Evolutionary conservation across 2,888 invertebrate genomes (phyloP).

Genomic region (Tigriopus californicus): DNA sequence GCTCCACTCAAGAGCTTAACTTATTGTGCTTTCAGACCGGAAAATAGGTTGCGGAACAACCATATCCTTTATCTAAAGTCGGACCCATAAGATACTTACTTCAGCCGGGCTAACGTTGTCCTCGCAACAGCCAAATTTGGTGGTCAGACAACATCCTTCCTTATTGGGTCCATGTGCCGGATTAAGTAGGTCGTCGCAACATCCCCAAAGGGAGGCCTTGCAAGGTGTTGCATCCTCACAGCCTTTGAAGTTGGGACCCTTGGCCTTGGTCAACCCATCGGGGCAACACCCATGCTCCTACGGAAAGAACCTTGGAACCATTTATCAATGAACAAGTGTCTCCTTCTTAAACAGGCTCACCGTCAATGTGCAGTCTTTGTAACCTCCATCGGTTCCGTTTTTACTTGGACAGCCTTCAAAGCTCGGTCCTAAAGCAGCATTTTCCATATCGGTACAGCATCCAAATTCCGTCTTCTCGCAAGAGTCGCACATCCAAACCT

Average conservation of each 20-base stretch:
- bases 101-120: conserved; percentile 59
- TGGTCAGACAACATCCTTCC: conserved; percentile 59
- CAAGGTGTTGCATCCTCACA: conserved; percentile 25
- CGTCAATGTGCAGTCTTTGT: conserved; percentile 19
- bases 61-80: too few relatives aligned
- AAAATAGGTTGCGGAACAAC: too few relatives aligned
- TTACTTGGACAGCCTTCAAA: conserved; percentile 38
- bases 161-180: conserved; percentile 62
- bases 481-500: conserved; percentile 38
- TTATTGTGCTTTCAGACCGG: too few relatives aligned
- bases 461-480: conserved; percentile 46
- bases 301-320: conserved; percentile 22
- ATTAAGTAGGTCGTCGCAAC: conserved; percentile 64
- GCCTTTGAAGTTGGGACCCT: conserved; percentile 37
- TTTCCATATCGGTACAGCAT: conserved; percentile 52
- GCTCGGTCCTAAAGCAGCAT: conserved; percentile 41
- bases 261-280: conserved; percentile 33
- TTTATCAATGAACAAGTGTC: too few relatives aligned
- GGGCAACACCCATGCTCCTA: conserved; percentile 29
- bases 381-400: conserved; percentile 23
- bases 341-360: conserved; percentile 20
- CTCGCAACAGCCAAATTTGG: conserved; percentile 67
- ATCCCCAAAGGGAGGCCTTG: conserved; percentile 47
- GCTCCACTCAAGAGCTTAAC: too few relatives aligned
- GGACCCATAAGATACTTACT: too few relatives aligned